Evolutionary conservation across 2,113 vertebrate genomes (phyloP).

Genomic region (Lonchura striata): DNA sequence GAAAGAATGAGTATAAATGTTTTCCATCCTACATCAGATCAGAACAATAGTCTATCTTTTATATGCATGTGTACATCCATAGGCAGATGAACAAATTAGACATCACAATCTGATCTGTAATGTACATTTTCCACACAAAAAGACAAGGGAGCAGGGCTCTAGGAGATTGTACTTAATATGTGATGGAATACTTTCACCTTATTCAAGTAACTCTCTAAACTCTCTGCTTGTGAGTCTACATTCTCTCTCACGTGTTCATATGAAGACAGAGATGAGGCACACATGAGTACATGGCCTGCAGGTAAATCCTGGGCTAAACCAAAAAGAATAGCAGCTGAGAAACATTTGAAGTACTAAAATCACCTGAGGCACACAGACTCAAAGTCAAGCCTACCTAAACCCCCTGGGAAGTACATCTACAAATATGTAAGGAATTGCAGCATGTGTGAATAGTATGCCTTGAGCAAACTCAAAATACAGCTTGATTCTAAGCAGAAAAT

Average conservation of each 20-base stretch:
- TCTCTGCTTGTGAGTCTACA: not conserved
- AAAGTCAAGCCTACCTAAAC: not conserved
- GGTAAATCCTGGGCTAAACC: not conserved
- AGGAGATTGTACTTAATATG: not conserved
- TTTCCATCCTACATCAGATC: not conserved
- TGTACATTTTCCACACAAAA: accelerated
- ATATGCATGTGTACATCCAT: accelerated
- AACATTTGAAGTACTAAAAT: not conserved
- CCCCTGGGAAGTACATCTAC: not conserved
- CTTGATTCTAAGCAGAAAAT: not conserved
- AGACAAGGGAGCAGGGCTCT: not conserved
- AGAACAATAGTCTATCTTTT: not conserved
- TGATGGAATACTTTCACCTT: not conserved
- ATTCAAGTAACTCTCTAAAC: not conserved
- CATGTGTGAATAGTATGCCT: not conserved
- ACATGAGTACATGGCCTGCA: accelerated
- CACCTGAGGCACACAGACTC: not conserved
- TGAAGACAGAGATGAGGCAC: not conserved
- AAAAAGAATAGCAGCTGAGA: not conserved
- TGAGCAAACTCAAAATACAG: not conserved
- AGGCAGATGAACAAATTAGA: not conserved
- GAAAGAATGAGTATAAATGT: not conserved
- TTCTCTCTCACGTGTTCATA: accelerated
- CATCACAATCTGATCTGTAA: not conserved
- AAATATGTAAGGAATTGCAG: not conserved